Base-by-base conservation (phyloP, 2,888 invertebrate species). In the Perdita meconis region DNA sequence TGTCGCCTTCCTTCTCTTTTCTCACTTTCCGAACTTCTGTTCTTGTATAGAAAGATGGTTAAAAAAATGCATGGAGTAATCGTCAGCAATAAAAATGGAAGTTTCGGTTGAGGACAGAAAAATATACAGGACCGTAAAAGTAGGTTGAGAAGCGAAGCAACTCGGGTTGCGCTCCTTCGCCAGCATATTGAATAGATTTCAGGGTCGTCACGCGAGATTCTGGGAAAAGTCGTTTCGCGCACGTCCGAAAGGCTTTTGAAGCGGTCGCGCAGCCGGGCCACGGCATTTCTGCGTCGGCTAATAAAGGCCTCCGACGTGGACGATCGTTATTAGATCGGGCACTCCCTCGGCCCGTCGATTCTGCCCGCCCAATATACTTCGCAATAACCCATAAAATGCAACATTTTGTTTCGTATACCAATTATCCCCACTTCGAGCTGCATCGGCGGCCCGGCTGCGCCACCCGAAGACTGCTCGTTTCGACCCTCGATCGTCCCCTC, bases 321-420 rank as follows among this genome's bases (percentile, higher is more conserved):
- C 90, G 89, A 91, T 91, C 91, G 89, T 91, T 92, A 92, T 91
- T 91, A 90, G 90, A 92, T 92, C 87, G 90, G 90, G 89, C 89
- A 89, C 91, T 89, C 90, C 91, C 87, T 83, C 83, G 67, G 65
- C 80, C 74, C 70, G 66, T 60, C 72, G 65, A 72, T 59, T 65
- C 78, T 84, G 74, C 86, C 82, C 82, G 75, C 75, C 81, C 89
- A 67, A 77, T 71, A 72, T 72, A 64, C 77, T 85, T 90, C 88
- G 86, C 90, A 89, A 92, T 92, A 91, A 91, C 88, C 90, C 91
- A 90, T 92, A 92, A 92, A 92, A 87, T 89, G 90, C 88, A 88
- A 88, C 90, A 89, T 90, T 91, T 89, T 90, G 89, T 88, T 90
- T 89, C 88, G 84, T 89, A 87, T 89, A 86, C 87, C 90, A 90